phyloP scores from a whole-genome alignment of 1,140 invertebrate species.

The Trichonephila clavata region DNA sequence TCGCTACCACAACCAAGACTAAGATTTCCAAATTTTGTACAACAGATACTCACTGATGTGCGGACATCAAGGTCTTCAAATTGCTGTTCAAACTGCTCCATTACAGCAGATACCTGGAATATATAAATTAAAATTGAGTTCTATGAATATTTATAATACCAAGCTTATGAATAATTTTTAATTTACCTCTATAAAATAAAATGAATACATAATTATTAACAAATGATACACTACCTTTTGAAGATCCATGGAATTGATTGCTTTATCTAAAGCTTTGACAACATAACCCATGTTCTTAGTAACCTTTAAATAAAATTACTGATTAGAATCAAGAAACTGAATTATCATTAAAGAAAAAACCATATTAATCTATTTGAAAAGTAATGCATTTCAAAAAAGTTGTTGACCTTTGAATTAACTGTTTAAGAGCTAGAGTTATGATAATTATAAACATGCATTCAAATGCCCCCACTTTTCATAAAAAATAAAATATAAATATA shows the following conservation, averaged over 20 bases:
- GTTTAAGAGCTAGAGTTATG: no score
- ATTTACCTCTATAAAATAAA: background rate
- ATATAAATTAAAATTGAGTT: background rate
- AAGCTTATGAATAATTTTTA: background rate
- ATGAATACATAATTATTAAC: background rate
- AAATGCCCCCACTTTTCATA: no score
- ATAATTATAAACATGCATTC: no score
- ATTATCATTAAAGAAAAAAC: no score
- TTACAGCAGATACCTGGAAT: slow-evolving; percentile 89
- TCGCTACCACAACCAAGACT: no score
- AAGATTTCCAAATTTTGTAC: background rate
- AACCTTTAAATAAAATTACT: slow-evolving; percentile 79
- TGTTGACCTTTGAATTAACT: no score
- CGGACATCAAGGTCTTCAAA: slow-evolving; percentile 99
- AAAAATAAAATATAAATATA: no score
- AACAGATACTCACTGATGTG: slow-evolving; percentile 85
- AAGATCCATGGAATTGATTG: slow-evolving; percentile 99
- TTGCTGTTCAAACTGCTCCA: slow-evolving; percentile 99
- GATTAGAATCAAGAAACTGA: no score
- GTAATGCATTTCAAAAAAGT: no score
- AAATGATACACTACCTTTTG: slow-evolving; percentile 87
- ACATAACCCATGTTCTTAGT: slow-evolving; percentile 95
- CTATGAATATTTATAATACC: background rate
- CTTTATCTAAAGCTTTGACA: slow-evolving; percentile 99
- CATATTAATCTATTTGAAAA: no score